Evolutionary conservation across 2,797 vertebrate genomes (phyloP), one percentile per base, ranked within the genome.

Genomic region (Gobio occitaniae): DNA sequence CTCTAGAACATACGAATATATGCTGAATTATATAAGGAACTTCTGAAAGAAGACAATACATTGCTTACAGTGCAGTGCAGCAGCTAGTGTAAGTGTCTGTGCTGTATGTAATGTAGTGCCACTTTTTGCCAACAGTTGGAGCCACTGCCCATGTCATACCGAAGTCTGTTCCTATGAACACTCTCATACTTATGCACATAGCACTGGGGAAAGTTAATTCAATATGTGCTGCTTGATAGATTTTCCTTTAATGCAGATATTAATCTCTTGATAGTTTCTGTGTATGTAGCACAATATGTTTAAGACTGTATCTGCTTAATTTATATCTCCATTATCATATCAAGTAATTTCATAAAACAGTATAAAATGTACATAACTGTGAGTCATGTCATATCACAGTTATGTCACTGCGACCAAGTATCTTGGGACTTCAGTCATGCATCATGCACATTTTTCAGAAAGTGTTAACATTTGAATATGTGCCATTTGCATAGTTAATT

Each of bases 51-150:
- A 44, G 44, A 38, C 59, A 12, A 17, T 16, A 29, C 75, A 25
- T 29, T 29, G 13, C 21, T 25, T 25, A 25, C 3, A 3, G 25
- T 36, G 44, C 29, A 80, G 19, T 38, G 17, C 19, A 50, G 41
- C 59, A 52, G 44, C 32, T 17, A 41, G 7, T 80, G 11, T 36
- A 36, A 36, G 15, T 70, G 32, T 70, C 47, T 17, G 48, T 21
- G 44, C 25, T 15, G 11, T 21, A 19, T 38, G 12, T 15, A 72
- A n/a, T 86, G 86, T 25, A 84, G 29, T 80, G 52, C 50, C 76
- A 59, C 9, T 41, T 69, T 10, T 15, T 6, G 21, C 76, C 86
- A 84, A 21, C 29, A 87, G 86, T 80, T 61, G 82, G 86, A 80
- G 86, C 82, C 36, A 41, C 69, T 80, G 76, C 56, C 50, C 54